Conservation (phyloP, 2,888 invertebrate species). For the Xanthia togata region DNA sequence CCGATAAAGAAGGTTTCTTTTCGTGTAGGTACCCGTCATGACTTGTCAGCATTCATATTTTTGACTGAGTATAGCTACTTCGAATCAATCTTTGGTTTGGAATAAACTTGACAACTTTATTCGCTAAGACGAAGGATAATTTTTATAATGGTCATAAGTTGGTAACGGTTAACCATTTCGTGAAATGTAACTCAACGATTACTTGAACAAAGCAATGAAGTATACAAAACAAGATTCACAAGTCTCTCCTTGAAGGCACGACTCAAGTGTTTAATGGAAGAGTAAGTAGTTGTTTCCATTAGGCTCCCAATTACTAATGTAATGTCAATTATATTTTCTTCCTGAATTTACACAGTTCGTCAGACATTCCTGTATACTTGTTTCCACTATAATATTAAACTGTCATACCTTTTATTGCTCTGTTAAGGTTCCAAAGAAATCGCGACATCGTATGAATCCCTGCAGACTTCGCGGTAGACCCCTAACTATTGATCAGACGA, state of each 20-base stretch:
- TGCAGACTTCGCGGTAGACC: constrained; percentile 30
- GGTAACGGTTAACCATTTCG: not conserved
- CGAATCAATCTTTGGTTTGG: not conserved
- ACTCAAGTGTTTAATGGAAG: not conserved
- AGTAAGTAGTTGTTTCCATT: not conserved
- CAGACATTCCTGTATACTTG: not conserved
- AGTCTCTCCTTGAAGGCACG: not conserved
- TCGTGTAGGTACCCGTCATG: constrained; percentile 37
- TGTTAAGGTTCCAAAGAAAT: not conserved
- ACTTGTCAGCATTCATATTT: constrained; percentile 36
- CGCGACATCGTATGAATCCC: constrained; percentile 4
- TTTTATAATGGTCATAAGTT: not conserved
- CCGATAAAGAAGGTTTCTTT: not conserved
- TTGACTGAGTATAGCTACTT: constrained; percentile 12
- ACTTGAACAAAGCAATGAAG: not conserved
- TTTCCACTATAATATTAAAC: not conserved
- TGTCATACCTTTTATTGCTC: not conserved
- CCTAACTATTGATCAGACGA: constrained; percentile 64
- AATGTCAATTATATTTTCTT: not conserved
- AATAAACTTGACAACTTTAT: constrained; percentile 20
- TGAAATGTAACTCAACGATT: not conserved
- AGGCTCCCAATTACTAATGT: not conserved
- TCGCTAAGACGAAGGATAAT: not conserved
- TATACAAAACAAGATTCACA: not conserved
- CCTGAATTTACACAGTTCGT: no score